These are phyloP conservation scores for Spinus olivaceus DNA, from an alignment of 2,797 vertebrate genomes.

Conservation along the genomic window DNA sequence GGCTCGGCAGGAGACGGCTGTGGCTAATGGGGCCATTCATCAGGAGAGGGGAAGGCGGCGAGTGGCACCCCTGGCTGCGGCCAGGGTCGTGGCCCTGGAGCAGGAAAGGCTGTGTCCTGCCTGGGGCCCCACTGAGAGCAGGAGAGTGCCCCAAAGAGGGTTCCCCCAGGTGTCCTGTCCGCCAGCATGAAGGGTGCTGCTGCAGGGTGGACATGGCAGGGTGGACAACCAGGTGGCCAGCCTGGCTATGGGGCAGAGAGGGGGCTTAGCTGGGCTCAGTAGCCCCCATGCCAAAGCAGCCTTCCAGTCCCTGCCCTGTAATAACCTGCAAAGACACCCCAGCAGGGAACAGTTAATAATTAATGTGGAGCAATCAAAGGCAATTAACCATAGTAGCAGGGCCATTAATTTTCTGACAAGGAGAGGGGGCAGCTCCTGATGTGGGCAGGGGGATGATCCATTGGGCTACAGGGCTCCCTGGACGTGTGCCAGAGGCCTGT, in stretches of 20 bases:
- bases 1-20: neutral
- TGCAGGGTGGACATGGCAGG: neutral
- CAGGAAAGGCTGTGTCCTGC: fast-evolving
- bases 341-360: conserved; percentile 80
- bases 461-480: neutral
- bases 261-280: neutral
- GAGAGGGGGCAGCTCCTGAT: neutral
- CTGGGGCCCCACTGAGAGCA: fast-evolving
- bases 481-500: neutral
- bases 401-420: conserved; percentile 78
- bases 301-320: conserved; percentile 3
- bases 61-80: fast-evolving
- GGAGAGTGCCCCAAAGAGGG: neutral
- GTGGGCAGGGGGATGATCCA: neutral
- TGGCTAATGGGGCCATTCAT: conserved; percentile 18
- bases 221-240: neutral
- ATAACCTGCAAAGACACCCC: conserved; percentile 61
- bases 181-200: neutral
- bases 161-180: neutral
- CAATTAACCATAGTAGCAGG: conserved; percentile 80
- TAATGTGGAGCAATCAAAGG: conserved; percentile 82
- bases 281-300: neutral
- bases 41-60: neutral
- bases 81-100: neutral
- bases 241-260: neutral